Evolutionary conservation across 2,888 invertebrate genomes (phyloP).

Genomic region (Cosmia trapezina): DNA sequence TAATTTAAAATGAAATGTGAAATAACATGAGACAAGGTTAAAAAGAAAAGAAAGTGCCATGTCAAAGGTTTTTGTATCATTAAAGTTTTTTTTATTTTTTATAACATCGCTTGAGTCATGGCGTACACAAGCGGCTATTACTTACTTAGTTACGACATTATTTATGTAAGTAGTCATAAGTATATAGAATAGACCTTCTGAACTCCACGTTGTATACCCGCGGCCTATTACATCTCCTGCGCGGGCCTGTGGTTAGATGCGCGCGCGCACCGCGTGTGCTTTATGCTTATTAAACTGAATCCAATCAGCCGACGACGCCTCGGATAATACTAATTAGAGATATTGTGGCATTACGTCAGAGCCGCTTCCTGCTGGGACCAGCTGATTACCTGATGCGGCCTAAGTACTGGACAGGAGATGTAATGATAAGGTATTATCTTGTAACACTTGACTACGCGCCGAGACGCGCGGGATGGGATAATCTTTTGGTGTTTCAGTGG

Average conservation of each 20-base stretch:
- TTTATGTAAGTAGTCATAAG: too few relatives aligned
- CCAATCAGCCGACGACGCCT: slow-evolving; percentile 79
- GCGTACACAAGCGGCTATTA: too few relatives aligned
- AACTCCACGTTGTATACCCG: neutral
- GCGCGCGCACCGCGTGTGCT: slow-evolving; percentile 73
- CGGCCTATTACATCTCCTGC: slow-evolving; percentile 36
- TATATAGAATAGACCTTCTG: slow-evolving; percentile 41
- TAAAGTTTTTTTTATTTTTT: too few relatives aligned
- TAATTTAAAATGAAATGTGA: neutral
- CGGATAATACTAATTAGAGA: slow-evolving; percentile 64
- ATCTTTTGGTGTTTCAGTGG: slow-evolving; percentile 12
- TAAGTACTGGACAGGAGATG: slow-evolving; percentile 5
- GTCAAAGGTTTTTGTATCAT: too few relatives aligned
- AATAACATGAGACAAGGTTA: neutral
- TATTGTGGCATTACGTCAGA: slow-evolving; percentile 48
- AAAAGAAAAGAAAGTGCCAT: neutral
- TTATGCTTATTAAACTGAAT: slow-evolving; percentile 87
- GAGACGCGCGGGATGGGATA: slow-evolving; percentile 17
- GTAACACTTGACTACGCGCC: slow-evolving; percentile 26
- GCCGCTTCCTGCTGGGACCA: slow-evolving; percentile 52
- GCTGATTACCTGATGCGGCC: slow-evolving; percentile 36
- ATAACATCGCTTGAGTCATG: too few relatives aligned
- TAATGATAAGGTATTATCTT: slow-evolving; percentile 43
- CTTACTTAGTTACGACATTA: too few relatives aligned
- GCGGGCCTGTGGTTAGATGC: slow-evolving; percentile 59